Evolutionary conservation across 2,113 vertebrate genomes (phyloP), one percentile per base, ranked within the genome.

Genomic region (Lepisosteus oculatus): DNA sequence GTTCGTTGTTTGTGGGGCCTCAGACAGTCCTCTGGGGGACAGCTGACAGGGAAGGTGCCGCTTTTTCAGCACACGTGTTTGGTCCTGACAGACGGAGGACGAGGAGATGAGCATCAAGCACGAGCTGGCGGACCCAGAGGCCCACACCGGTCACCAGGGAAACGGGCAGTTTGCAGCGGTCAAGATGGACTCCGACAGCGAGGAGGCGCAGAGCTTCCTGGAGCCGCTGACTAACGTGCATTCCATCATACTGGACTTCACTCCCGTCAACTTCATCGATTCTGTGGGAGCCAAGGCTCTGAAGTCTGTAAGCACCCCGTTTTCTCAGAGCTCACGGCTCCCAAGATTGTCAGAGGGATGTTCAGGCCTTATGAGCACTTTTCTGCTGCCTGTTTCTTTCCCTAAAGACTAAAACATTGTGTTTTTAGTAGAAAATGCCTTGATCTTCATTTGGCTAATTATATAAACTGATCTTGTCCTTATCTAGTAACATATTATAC

Each of bases 211-310:
- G 65, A 81, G 74, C 44, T 94, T 95, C 72, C 86, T 97, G 71
- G 81, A 88, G 3, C 85, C 85, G 0, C 77, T 85, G 14, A 8
- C 80, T 6, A 73, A 80, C 0, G 67, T 95, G 71, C 94, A 94
- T 78, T 89, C 91, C 62, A 70, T 99, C 80, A 86, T 99, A 81
- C 86, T 99, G 82, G 97, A 99, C 87, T 97, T 98, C 72, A 90
- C 92, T 0, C 84, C 94, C 0, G 94, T 92, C 79, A 95, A 91
- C 87, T 99, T 99, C 75, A 88, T 98, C 4, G 97, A 99, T 84
- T 97, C 96, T 0, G 97, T 99, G 65, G 97, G 95, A 80, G 94
- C 92, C 6, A 99, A 99, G 89, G 89, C 93, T 73, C 73, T 99
- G 72, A 95, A 95, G 81, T 90, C 93, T 56, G 97, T 96, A 86